Evolutionary conservation across 2,888 invertebrate genomes (phyloP), one percentile per base, ranked within the genome.

Genomic region (Cephalotes varians): DNA sequence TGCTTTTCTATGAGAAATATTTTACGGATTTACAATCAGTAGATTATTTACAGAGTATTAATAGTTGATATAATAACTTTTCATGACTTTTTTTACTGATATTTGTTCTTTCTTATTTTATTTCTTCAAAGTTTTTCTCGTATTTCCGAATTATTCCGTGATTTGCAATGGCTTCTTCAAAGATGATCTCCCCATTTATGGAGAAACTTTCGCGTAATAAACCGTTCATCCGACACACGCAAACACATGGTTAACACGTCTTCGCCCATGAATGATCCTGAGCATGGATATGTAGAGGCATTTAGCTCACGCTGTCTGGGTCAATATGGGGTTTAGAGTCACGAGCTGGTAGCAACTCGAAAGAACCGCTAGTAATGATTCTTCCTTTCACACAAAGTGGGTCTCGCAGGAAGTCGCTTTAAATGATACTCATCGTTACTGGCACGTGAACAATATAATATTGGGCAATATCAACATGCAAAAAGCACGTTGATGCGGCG

Each of bases 341-440:
- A 44, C 34, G 60, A n/a, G n/a, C 18, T 18, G 56, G 25, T 58
- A 25, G 80, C 34, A 51, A 56, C 47, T 34, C n/a, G 31, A 31
- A 56, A 67, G 83, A 81, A 83, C 80, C 80, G 80, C 80, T 60
- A 81, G 58, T 80, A 83, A 83, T 64, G 67, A 83, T 72, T 40
- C 64, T 60, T 67, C 81, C 83, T 83, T 74, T 81, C 74, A 74
- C 73, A 67, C 54, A 34, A 76, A 84, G 62, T 74, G 62, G 62
- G 54, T n/a, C 74, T 62, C 69, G 44, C 56, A 65, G 65, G 58
- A 81, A 82, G 56, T 60, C 49, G 67, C 40, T 67, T 82, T 67
- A 76, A 82, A 76, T 82, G 67, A 82, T 49, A 58, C 65, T 67
- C 74, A 44, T 37, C 62, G 60, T 80, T 60, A 40, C 47, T 81